Evolutionary conservation across 30 jellyfish, hydroid and myxozoan species (phyloP).

Genomic region (Aurelia sp.): DNA sequence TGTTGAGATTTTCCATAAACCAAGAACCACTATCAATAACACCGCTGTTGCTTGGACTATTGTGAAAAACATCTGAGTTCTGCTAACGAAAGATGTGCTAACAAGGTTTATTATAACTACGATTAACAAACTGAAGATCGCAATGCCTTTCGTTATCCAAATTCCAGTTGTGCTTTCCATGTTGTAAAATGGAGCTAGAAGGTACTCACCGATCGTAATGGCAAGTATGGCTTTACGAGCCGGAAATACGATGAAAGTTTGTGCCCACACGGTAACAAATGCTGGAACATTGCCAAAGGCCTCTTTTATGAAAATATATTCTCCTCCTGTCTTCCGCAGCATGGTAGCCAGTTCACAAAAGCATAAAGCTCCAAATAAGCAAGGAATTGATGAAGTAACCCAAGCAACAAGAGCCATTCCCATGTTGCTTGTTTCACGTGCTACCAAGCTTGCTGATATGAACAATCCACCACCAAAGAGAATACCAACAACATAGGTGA

Average conservation of each 20-base stretch:
- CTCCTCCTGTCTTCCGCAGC: conserved; percentile 29
- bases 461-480: conserved; percentile 26
- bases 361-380: conserved; percentile 20
- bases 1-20: conserved; percentile 18
- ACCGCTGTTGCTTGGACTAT: conserved; percentile 1
- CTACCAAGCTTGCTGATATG: conserved; percentile 32
- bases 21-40: conserved; percentile 13
- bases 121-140: not conserved
- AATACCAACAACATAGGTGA: not conserved
- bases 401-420: conserved; percentile 40
- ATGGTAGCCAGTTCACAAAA: conserved; percentile 14
- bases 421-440: conserved; percentile 7
- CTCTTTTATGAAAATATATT: not conserved
- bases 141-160: conserved; percentile 20
- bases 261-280: conserved; percentile 21
- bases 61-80: conserved; percentile 2
- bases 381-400: not conserved
- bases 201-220: conserved; percentile 8
- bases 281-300: conserved; percentile 10
- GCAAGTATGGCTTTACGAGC: not conserved
- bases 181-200: conserved; percentile 8
- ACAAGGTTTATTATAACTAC: not conserved
- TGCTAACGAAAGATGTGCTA: not conserved
- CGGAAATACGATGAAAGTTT: conserved; percentile 7
- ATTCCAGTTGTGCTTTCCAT: not conserved